Base-by-base conservation (phyloP, 2,113 vertebrate genomes). In the Regulus satrapa region DNA sequence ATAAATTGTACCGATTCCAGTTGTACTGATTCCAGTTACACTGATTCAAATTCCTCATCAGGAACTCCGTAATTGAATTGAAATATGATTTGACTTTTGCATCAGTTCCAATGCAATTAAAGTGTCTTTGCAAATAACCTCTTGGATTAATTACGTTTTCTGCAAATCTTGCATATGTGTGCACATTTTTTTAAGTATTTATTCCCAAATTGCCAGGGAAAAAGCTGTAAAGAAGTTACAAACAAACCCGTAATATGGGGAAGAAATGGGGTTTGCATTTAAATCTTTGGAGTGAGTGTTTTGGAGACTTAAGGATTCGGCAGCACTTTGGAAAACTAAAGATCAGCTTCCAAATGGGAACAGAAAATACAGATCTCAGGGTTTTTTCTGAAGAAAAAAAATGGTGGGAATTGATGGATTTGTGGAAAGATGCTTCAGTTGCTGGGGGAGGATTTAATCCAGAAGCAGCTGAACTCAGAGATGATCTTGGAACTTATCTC, bases 331-430 rank as follows among this genome's bases (percentile, higher is more conserved):
- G 43, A 81, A 63, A 74, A 38, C 26, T 36, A 9, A 61, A 68
- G 24, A 9, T 55, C 13, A 13, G 3, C 43, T 80, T 84, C 43
- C 13, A 29, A 41, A 32, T 16, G 14, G 51, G 74, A 69, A 67
- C 5, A 54, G 31, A 29, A 89, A 32, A 26, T 31, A 16, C 4
- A 25, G 62, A 26, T 40, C 18, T 28, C 0, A 0, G 6, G 1
- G 0, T 55, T 43, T 40, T 68, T 85, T 10, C n/a, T 25, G n/a
- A 18, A 48, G 26, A 25, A 10, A 49, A 76, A 76, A 24, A 41
- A 26, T 3, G 4, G 40, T 31, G 23, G 49, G 12, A 58, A 18
- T 36, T 14, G 32, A 18, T 78, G 55, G 3, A 23, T 55, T 75
- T 19, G 14, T 55, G 64, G 43, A 25, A 68, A 52, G 40, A 23